Percentiles rank a stretch among this genome's conserved stretches.
These are phyloP conservation scores for Spodoptera picta DNA, from an alignment of 2,888 invertebrate species.

Conservation along the genomic window DNA sequence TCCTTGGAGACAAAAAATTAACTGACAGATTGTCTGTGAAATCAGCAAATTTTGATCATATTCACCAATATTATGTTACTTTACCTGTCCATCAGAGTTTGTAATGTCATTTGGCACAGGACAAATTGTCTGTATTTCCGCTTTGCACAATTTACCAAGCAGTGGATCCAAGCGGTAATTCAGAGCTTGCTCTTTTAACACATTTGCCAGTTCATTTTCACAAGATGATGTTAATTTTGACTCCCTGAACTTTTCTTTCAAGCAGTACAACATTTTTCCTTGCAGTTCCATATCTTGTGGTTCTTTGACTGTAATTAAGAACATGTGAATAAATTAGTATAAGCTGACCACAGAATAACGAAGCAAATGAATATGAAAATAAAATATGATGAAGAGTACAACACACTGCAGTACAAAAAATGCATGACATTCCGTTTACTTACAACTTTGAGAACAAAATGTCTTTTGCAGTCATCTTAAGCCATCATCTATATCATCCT, in stretches of 20 bases:
- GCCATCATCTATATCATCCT: conserved; percentile 1
- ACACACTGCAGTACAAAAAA: background rate
- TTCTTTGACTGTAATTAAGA: conserved; percentile 76
- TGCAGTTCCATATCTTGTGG: conserved; percentile 92
- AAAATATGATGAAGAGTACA: too few relatives aligned
- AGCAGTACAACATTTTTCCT: conserved; percentile 94
- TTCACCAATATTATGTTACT: conserved; percentile 1
- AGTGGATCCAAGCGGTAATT: conserved; percentile 97
- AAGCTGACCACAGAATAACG: too few relatives aligned
- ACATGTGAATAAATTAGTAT: background rate
- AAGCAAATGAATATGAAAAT: too few relatives aligned
- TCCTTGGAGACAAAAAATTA: too few relatives aligned
- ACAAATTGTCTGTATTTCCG: conserved; percentile 91
- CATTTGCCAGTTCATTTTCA: conserved; percentile 93
- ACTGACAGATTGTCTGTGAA: too few relatives aligned
- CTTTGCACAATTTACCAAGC: conserved; percentile 93
- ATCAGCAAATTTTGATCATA: background rate
- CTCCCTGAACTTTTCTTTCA: conserved; percentile 94
- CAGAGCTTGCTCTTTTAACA: conserved; percentile 95
- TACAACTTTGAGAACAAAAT: conserved; percentile 2
- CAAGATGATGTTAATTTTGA: conserved; percentile 93
- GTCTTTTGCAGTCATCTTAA: background rate
- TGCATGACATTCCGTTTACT: conserved; percentile 25
- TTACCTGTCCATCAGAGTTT: conserved; percentile 84
- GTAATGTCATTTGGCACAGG: conserved; percentile 81